A percentile compares a stretch with the other conserved stretches of the same genome.
phyloP scores from a whole-genome alignment of 2,797 vertebrate species.

The Saxicola maurus region DNA sequence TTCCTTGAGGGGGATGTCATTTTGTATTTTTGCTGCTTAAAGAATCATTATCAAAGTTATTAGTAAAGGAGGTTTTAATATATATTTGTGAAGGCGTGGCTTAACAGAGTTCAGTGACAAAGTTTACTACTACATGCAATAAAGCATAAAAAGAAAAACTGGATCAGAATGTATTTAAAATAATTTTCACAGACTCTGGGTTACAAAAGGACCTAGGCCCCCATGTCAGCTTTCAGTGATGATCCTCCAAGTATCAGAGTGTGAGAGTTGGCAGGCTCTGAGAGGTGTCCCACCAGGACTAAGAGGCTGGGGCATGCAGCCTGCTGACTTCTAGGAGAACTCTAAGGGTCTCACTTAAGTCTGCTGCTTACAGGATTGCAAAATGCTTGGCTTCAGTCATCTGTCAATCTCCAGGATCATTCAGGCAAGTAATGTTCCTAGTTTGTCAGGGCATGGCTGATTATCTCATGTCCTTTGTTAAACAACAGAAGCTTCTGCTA shows the following conservation, averaged over 20 bases:
- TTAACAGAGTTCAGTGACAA: background rate
- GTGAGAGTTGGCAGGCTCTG: background rate
- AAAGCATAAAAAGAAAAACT: background rate
- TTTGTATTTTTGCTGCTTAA: background rate
- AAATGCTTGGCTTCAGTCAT: background rate
- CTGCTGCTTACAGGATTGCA: background rate
- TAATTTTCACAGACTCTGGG: background rate
- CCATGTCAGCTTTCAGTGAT: background rate
- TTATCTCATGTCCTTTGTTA: background rate
- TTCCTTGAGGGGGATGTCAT: background rate
- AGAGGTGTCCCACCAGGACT: background rate
- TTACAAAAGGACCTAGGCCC: background rate
- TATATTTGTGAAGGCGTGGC: accelerated
- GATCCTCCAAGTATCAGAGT: too few species aligned
- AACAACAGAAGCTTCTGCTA: background rate
- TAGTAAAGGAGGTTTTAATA: background rate
- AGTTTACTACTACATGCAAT: background rate
- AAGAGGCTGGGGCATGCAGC: background rate
- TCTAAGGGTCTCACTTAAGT: background rate
- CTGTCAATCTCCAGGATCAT: background rate
- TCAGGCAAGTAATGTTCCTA: background rate
- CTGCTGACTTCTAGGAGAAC: background rate
- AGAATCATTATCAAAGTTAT: background rate
- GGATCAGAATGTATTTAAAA: background rate
- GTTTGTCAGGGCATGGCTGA: background rate